phyloP scores from a whole-genome alignment of 2,888 invertebrate genomes.

The Cantharis rustica region DNA sequence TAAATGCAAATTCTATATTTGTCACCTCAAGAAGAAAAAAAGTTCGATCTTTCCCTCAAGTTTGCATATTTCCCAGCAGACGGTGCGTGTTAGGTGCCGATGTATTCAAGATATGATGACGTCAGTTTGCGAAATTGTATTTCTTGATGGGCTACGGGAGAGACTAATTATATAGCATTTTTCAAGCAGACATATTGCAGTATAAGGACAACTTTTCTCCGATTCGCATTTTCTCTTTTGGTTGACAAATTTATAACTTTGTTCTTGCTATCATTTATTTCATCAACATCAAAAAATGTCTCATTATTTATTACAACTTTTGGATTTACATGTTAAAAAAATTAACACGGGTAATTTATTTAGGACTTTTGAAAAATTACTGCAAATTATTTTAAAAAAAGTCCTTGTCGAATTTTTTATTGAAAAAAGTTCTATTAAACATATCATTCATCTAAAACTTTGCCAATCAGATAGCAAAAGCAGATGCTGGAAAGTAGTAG shows the following conservation, averaged over 20 bases:
- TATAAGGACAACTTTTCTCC: slow-evolving; percentile 40
- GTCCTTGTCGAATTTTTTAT: not conserved
- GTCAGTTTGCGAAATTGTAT: slow-evolving; percentile 42
- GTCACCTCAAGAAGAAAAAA: slow-evolving; percentile 60
- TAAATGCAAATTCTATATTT: slow-evolving; percentile 72
- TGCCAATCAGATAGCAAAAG: slow-evolving; percentile 19
- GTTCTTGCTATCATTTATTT: slow-evolving; percentile 30
- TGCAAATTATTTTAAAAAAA: not conserved
- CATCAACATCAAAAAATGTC: slow-evolving; percentile 18
- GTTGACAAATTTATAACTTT: slow-evolving; percentile 29
- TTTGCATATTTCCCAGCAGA: slow-evolving; percentile 54
- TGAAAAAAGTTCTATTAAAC: slow-evolving; percentile 17
- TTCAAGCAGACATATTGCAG: slow-evolving; percentile 44
- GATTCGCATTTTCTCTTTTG: slow-evolving; percentile 28
- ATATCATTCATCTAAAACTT: slow-evolving; percentile 21
- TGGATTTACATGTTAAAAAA: not conserved
- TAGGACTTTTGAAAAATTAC: not conserved
- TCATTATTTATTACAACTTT: slow-evolving; percentile 19
- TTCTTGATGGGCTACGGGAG: slow-evolving; percentile 38
- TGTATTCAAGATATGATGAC: slow-evolving; percentile 35
- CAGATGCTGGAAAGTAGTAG: not conserved
- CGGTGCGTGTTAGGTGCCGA: slow-evolving; percentile 35
- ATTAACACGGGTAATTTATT: not conserved
- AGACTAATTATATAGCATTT: slow-evolving; percentile 52
- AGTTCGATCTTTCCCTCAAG: slow-evolving; percentile 55